Evolutionary conservation across 2,888 invertebrate genomes (phyloP).

Genomic region (Candidula unifasciata): DNA sequence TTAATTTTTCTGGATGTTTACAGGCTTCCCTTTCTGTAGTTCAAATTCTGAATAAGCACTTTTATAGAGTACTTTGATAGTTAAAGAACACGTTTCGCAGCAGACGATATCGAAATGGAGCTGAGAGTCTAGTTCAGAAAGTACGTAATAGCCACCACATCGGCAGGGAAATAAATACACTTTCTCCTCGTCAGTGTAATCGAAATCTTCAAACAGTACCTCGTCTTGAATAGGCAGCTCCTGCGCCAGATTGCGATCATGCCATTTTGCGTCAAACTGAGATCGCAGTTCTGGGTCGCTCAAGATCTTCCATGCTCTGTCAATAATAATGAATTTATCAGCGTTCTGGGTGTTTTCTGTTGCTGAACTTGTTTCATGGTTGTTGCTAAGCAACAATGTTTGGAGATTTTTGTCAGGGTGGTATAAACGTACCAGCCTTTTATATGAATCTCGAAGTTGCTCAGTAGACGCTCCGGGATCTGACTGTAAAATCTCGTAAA

Average conservation of each 20-base stretch:
- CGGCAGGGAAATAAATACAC: slow-evolving; percentile 63
- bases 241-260: slow-evolving; percentile 65
- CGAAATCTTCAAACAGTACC: slow-evolving; percentile 68
- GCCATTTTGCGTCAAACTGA: slow-evolving; percentile 69
- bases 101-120: slow-evolving; percentile 69
- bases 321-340: slow-evolving; percentile 61
- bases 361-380: background rate
- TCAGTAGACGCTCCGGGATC: slow-evolving; percentile 42
- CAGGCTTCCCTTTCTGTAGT: background rate
- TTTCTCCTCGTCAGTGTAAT: slow-evolving; percentile 51
- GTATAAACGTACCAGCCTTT: slow-evolving; percentile 32
- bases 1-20: background rate
- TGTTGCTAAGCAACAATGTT: background rate
- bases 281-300: slow-evolving; percentile 61
- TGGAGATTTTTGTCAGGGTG: slow-evolving; percentile 49
- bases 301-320: slow-evolving; percentile 71
- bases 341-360: background rate
- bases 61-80: slow-evolving; percentile 63
- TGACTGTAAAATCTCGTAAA: slow-evolving; percentile 51
- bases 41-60: background rate
- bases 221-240: slow-evolving; percentile 72
- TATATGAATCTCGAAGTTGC: slow-evolving; percentile 46
- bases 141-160: slow-evolving; percentile 68
- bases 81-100: slow-evolving; percentile 72
- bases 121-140: slow-evolving; percentile 62